These are phyloP conservation scores for Vanessa cardui DNA, from an alignment of 2,888 invertebrate species.

Conservation along the genomic window DNA sequence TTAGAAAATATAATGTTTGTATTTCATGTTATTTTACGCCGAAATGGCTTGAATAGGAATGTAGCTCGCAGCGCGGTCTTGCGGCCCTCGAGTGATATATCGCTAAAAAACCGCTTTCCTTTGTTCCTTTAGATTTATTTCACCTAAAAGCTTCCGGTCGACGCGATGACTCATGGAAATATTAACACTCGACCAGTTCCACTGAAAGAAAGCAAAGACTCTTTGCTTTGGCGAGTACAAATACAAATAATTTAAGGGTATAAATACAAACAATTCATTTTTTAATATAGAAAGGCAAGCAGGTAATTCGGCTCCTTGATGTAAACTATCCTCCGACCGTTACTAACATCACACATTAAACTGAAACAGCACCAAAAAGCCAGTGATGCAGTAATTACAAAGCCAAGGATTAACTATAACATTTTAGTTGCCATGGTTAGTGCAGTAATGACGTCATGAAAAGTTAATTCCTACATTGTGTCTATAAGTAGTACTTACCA, in stretches of 20 bases:
- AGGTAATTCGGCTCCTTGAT: too few relatives aligned
- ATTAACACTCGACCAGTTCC: neutral
- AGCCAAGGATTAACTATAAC: too few relatives aligned
- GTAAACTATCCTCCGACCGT: too few relatives aligned
- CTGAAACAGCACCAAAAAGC: too few relatives aligned
- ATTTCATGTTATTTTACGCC: neutral
- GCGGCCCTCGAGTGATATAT: conserved; percentile 19
- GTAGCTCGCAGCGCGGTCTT: too few relatives aligned
- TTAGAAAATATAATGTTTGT: conserved; percentile 3
- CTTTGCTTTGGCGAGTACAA: neutral
- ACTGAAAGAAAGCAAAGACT: neutral
- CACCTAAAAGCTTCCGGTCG: conserved; percentile 3
- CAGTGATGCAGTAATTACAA: too few relatives aligned
- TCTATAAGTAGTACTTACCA: too few relatives aligned
- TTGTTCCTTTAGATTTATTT: conserved; percentile 27
- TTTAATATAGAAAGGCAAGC: neutral
- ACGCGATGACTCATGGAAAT: conserved; percentile 21
- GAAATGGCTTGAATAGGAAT: conserved; percentile 2
- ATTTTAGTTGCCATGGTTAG: too few relatives aligned
- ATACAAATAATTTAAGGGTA: neutral
- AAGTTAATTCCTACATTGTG: too few relatives aligned
- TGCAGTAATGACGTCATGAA: too few relatives aligned
- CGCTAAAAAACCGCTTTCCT: conserved; percentile 23
- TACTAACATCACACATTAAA: too few relatives aligned
- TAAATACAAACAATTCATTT: neutral